Percentiles rank a stretch among this genome's conserved stretches.
Conservation (phyloP, 2,113 vertebrate species). For the Cavia porcellus region DNA sequence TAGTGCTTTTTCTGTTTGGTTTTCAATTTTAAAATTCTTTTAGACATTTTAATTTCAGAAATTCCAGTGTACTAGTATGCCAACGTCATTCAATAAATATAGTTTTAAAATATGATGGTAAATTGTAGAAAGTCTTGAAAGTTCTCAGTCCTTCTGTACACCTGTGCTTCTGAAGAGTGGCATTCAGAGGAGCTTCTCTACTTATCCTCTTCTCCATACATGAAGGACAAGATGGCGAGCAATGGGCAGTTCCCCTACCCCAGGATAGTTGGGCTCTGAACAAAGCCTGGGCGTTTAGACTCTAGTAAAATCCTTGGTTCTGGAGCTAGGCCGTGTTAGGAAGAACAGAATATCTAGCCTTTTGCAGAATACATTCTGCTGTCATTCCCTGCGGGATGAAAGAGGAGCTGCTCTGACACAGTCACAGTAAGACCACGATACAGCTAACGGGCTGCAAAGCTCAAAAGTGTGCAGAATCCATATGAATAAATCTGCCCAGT, state of each 20-base stretch:
- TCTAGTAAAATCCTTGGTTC: neutral
- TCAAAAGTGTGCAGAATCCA: neutral
- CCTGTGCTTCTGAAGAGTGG: neutral
- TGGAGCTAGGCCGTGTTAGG: no score
- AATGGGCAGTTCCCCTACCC: neutral
- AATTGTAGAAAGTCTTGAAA: no score
- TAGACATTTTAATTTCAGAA: neutral
- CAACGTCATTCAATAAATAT: neutral
- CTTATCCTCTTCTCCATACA: accelerated
- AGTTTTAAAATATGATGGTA: neutral
- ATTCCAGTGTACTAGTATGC: neutral
- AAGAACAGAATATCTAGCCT: neutral
- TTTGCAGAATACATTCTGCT: neutral
- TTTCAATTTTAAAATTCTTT: neutral
- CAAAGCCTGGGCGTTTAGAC: neutral
- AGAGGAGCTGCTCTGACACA: neutral
- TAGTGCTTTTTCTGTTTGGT: neutral
- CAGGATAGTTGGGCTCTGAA: neutral
- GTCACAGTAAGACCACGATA: neutral
- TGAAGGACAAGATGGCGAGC: neutral
- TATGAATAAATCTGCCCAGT: neutral
- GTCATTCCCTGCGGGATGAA: neutral
- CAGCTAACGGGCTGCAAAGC: neutral
- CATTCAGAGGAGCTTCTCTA: no score
- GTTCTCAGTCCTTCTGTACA: neutral